Evolutionary conservation across 92 coral and sea anemone species (phyloP), one percentile per base, ranked within the genome.

Genomic region (Nematostella vectensis): DNA sequence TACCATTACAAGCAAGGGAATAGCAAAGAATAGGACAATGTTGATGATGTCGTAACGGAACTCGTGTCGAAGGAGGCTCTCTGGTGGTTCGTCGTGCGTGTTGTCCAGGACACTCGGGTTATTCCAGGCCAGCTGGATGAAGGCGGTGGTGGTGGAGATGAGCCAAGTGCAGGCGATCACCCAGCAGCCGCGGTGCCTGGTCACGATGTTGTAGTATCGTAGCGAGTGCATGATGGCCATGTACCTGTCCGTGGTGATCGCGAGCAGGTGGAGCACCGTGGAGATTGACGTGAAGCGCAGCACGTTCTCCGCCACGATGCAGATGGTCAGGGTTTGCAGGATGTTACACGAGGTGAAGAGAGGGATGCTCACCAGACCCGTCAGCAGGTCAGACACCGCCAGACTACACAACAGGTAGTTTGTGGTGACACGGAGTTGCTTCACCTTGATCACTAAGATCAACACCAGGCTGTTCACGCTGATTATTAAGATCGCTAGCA

Each of bases 301-400:
- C 52, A 75, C 29, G 44, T 57, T 29, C 17, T 62, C 70, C 4
- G 83, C 62, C 24, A 64, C 52, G 16, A 66, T 47, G 25, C 95
- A 85, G 24, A 80, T 50, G 0, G 66, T 12, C 21, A 61, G 25
- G 16, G 63, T 27, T 43, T 71, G 63, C 16, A 77, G 54, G 19
- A 68, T 48, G 44, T 82, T 72, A 31, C 95, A 85, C 16, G 74
- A 25, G 1, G 80, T 29, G 55, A 45, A 77, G 19, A 50, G 24
- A 13, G 95, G 95, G 37, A 85, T 67, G 42, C 88, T 76, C n/a
- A 75, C 26, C 4, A 80, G 48, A 15, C 95, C 95, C 6, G 88
- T 80, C 48, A 85, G 40, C 40, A 85, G 66, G 31, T 85, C 95
- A 0, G 88, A 75, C 16, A 70, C 50, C 36, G 95, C 95, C 21